Percentiles rank a stretch among this genome's conserved stretches.
phyloP scores from a whole-genome alignment of 2,888 invertebrate species.

The Drosophila quasianomalipes region DNA sequence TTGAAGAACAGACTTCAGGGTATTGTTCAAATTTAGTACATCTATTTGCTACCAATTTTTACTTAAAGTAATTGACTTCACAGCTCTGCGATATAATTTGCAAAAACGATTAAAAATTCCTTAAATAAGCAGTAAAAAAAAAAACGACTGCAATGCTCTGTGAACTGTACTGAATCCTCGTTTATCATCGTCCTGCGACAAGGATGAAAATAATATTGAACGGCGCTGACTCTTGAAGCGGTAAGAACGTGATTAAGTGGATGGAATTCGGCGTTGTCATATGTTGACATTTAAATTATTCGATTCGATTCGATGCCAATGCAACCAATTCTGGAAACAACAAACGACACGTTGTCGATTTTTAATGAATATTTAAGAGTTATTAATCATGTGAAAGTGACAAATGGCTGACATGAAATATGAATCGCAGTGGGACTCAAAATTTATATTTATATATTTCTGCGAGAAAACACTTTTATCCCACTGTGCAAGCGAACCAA shows the following conservation, averaged over 20 bases:
- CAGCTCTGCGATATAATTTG: background rate
- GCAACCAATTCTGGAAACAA: conserved; percentile 16
- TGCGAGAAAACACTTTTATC: background rate
- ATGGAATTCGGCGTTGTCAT: conserved; percentile 44
- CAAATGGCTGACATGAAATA: conserved; percentile 13
- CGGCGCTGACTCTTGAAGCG: conserved; percentile 38
- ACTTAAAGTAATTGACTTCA: background rate
- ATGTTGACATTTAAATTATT: conserved; percentile 77
- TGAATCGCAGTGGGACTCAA: background rate
- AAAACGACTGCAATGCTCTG: background rate
- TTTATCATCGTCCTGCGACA: conserved; percentile 43
- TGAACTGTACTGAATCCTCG: conserved; percentile 29
- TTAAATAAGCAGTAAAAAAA: conserved; percentile 7
- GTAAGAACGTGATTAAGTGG: conserved; percentile 74
- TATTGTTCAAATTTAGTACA: background rate
- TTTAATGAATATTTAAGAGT: conserved; percentile 72
- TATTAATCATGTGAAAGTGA: conserved; percentile 51
- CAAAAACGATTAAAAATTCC: conserved; percentile 3
- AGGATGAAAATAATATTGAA: conserved; percentile 36
- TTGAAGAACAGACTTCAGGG: background rate
- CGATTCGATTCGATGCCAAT: conserved; percentile 15
- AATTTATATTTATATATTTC: background rate
- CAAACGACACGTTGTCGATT: conserved; percentile 41
- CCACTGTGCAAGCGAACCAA: conserved; percentile 25
- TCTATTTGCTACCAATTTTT: background rate